Percentiles rank a stretch among this genome's conserved stretches.
Conservation (phyloP, 1,140 invertebrate species). For the Scylla paramamosain region DNA sequence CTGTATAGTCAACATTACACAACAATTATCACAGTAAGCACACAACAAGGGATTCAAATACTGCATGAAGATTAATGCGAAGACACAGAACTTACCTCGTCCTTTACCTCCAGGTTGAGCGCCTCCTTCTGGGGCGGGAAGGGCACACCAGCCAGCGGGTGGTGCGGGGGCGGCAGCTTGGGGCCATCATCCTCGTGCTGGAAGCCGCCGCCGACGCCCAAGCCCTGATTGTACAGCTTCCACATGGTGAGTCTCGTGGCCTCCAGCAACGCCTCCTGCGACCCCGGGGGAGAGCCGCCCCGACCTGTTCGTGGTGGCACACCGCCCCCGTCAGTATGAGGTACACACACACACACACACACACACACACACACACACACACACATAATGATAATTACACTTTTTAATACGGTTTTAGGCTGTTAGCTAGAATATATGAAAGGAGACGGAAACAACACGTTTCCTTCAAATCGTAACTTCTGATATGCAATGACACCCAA, state of each 20-base stretch:
- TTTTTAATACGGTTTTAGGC: background rate
- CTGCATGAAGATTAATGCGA: background rate
- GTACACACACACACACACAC: conserved; percentile 34
- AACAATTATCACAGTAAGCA: background rate
- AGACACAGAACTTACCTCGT: conserved; percentile 76
- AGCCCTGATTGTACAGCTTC: conserved; percentile 86
- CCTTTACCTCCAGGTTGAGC: conserved; percentile 83
- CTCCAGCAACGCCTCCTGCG: conserved; percentile 84
- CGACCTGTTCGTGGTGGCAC: conserved; percentile 47
- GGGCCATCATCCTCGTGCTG: conserved; percentile 83
- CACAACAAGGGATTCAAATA: background rate
- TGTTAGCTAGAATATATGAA: background rate
- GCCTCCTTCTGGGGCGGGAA: conserved; percentile 83
- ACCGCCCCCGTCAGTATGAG: background rate
- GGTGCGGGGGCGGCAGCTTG: conserved; percentile 76
- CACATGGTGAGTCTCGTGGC: conserved; percentile 89
- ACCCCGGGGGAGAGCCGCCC: conserved; percentile 81
- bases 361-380: background rate
- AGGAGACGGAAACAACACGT: background rate
- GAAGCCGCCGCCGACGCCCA: conserved; percentile 66
- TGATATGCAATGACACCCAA: too few species aligned
- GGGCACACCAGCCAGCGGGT: conserved; percentile 78
- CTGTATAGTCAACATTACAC: too few species aligned
- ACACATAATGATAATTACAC: background rate
- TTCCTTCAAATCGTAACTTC: background rate